Percentiles rank a stretch among this genome's conserved stretches.
These are phyloP conservation scores for Micronisus gabar DNA, from an alignment of 2,113 vertebrate genomes.

Conservation along the genomic window DNA sequence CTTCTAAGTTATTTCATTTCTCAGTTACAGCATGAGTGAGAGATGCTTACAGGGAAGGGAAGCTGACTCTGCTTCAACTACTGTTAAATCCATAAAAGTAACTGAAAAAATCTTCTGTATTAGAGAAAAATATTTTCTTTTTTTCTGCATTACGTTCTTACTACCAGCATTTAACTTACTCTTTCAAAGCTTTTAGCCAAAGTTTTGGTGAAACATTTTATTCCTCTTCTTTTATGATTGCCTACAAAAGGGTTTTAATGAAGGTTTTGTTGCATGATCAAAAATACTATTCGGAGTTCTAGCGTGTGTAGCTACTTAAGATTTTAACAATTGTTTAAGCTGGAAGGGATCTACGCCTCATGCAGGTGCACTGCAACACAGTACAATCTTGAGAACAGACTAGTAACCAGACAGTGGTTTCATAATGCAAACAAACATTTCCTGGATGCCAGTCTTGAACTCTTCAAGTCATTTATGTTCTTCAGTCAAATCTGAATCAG, in stretches of 20 bases:
- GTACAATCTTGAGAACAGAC: neutral
- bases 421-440: constrained; percentile 37
- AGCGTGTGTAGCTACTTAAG: neutral
- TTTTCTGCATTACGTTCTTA: neutral
- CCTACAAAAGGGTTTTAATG: neutral
- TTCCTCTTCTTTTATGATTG: constrained; percentile 12
- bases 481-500: neutral
- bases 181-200: neutral
- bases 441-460: constrained; percentile 35
- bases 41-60: neutral
- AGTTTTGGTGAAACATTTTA: neutral
- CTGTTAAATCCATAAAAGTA: neutral
- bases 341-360: neutral
- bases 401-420: constrained; percentile 41
- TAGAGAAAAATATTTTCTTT: neutral
- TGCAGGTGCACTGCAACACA: constrained; percentile 21
- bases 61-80: neutral
- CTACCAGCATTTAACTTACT: neutral
- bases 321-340: neutral
- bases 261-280: neutral
- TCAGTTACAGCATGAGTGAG: neutral
- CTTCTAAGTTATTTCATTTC: neutral
- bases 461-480: constrained; percentile 27
- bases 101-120: neutral
- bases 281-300: neutral